phyloP scores from a whole-genome alignment of 2,797 vertebrate species.

The Erpetoichthys calabaricus region DNA sequence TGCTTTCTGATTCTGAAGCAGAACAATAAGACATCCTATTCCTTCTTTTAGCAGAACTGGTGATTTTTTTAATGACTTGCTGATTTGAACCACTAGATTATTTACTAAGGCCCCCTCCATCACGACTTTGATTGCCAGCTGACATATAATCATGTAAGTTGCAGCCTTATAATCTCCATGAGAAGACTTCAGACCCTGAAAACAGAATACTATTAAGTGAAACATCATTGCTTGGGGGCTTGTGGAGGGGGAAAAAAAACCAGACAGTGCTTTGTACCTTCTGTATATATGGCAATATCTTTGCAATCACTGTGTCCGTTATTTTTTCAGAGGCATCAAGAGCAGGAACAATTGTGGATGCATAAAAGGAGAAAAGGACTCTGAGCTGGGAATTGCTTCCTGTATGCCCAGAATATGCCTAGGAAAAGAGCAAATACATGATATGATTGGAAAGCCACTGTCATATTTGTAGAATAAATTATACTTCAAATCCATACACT shows the following conservation, averaged over 20 bases:
- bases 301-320: conserved; percentile 61
- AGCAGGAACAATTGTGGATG: conserved; percentile 66
- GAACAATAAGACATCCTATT: conserved; percentile 66
- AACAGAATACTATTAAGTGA: not conserved
- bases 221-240: conserved; percentile 6
- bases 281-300: conserved; percentile 80
- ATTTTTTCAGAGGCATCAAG: conserved; percentile 56
- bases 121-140: conserved; percentile 73
- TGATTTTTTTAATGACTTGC: conserved; percentile 54
- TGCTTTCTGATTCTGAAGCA: conserved; percentile 79
- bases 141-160: conserved; percentile 81
- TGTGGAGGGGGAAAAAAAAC: not conserved
- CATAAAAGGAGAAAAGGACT: conserved; percentile 83
- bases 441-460: not conserved
- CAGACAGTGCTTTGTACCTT: conserved; percentile 44
- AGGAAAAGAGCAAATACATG: conserved; percentile 1
- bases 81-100: conserved; percentile 59
- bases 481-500: not conserved
- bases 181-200: conserved; percentile 78
- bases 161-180: conserved; percentile 76
- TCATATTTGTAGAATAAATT: not conserved
- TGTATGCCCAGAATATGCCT: conserved; percentile 58
- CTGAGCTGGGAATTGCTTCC: conserved; percentile 59
- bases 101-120: conserved; percentile 65
- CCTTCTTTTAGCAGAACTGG: conserved; percentile 60